phyloP scores from a whole-genome alignment of 2,113 vertebrate species.

The Pollachius pollachius region DNA sequence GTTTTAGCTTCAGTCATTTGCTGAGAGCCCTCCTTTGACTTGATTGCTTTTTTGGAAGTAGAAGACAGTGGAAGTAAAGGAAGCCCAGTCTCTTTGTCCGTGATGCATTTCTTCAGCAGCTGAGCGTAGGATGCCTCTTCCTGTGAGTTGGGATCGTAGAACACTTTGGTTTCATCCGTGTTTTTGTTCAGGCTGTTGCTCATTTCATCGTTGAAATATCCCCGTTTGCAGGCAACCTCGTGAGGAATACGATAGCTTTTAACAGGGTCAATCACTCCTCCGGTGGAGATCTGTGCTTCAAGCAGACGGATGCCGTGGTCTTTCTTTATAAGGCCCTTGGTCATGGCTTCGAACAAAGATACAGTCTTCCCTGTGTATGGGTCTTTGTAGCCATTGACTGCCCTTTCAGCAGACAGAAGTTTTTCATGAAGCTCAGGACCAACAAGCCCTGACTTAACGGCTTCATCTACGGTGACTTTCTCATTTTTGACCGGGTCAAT shows the following conservation, averaged over 20 bases:
- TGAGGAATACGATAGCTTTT: slow-evolving; percentile 87
- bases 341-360: slow-evolving; percentile 89
- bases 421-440: slow-evolving; percentile 92
- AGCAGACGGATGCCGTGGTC: slow-evolving; percentile 84
- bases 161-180: slow-evolving; percentile 74
- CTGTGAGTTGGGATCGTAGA: slow-evolving; percentile 79
- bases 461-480: slow-evolving; percentile 79
- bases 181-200: slow-evolving; percentile 64
- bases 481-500: slow-evolving; percentile 80
- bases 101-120: slow-evolving; percentile 79
- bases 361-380: slow-evolving; percentile 87
- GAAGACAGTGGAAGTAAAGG: slow-evolving; percentile 82
- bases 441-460: slow-evolving; percentile 84
- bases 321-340: slow-evolving; percentile 86
- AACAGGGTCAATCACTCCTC: slow-evolving; percentile 87
- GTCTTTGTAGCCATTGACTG: slow-evolving; percentile 86
- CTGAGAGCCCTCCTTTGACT: slow-evolving; percentile 72
- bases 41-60: slow-evolving; percentile 60
- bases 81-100: slow-evolving; percentile 82
- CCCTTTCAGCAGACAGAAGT: slow-evolving; percentile 89
- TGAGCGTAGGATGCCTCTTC: slow-evolving; percentile 80
- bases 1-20: slow-evolving; percentile 80
- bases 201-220: slow-evolving; percentile 81
- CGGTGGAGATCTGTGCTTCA: slow-evolving; percentile 87
- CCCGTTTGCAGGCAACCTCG: slow-evolving; percentile 83